phyloP scores from a whole-genome alignment of 2,888 invertebrate genomes.

The Alitta virens region DNA sequence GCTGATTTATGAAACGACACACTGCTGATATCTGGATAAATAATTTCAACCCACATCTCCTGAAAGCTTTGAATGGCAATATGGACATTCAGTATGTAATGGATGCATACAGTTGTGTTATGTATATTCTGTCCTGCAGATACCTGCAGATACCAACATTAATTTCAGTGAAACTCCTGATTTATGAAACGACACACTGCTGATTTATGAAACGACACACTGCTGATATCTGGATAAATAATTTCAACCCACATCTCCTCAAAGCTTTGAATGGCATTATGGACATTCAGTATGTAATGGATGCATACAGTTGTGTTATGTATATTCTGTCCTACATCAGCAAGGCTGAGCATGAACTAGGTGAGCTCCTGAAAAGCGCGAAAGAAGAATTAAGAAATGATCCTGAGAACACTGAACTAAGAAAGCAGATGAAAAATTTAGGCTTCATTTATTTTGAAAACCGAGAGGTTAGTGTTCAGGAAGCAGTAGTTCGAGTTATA shows the following conservation, averaged over 20 bases:
- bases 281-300: conserved; percentile 49
- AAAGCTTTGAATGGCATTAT: conserved; percentile 43
- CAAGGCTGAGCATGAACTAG: conserved; percentile 21
- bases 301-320: conserved; percentile 44
- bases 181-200: too few species aligned
- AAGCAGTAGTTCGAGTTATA: conserved; percentile 31
- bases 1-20: too few species aligned
- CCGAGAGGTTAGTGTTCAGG: conserved; percentile 33
- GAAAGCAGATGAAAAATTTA: conserved; percentile 23
- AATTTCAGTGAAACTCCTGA: too few species aligned
- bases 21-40: too few species aligned
- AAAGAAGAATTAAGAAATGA: conserved; percentile 33
- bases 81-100: too few species aligned
- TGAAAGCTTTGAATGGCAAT: too few species aligned
- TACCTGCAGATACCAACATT: too few species aligned
- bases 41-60: too few species aligned
- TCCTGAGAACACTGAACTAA: conserved; percentile 31
- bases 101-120: too few species aligned
- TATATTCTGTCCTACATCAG: conserved; percentile 39
- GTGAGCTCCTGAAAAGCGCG: background rate
- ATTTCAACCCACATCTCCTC: conserved; percentile 35
- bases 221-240: conserved; percentile 32
- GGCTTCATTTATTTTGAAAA: conserved; percentile 30
- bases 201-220: conserved; percentile 30
- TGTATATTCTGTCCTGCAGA: too few species aligned